These are phyloP conservation scores for Dryobota labecula DNA, from an alignment of 2,888 invertebrate species.

Conservation along the genomic window DNA sequence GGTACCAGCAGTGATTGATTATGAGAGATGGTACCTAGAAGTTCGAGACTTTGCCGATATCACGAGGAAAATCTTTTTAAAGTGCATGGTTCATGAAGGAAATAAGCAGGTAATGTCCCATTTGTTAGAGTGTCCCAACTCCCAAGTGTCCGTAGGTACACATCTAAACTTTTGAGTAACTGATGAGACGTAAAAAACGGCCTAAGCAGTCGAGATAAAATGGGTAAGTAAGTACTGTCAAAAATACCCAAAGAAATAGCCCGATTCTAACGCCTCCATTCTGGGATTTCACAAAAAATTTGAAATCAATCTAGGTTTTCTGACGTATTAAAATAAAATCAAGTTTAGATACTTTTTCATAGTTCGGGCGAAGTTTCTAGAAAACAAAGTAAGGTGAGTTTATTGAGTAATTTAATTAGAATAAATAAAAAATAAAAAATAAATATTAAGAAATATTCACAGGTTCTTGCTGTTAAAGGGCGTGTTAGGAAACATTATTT, in stretches of 20 bases:
- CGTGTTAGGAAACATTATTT: conserved; percentile 55
- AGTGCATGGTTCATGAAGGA: conserved; percentile 9
- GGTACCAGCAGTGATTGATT: conserved; percentile 36
- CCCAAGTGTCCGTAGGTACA: not conserved
- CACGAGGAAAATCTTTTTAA: conserved; percentile 25
- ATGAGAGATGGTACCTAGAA: conserved; percentile 5
- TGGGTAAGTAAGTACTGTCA: not conserved
- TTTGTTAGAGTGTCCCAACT: not conserved
- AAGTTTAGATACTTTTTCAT: not conserved
- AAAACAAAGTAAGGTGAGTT: conserved; percentile 1
- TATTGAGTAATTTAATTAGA: conserved; percentile 28
- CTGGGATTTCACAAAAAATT: not conserved
- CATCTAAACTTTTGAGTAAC: not conserved
- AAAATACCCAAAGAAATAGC: not conserved
- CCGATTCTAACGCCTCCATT: not conserved
- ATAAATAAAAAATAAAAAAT: conserved; percentile 25
- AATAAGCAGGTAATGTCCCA: not conserved
- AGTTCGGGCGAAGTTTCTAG: not conserved
- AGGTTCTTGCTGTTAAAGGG: conserved; percentile 49
- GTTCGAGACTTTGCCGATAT: conserved; percentile 25
- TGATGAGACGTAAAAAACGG: not conserved
- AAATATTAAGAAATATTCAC: conserved; percentile 35
- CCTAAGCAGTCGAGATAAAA: not conserved
- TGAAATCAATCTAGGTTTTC: not conserved
- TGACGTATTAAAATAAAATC: not conserved